phyloP scores from a whole-genome alignment of 35 echinoderm and acorn worm species.

The Eucidaris tribuloides region DNA sequence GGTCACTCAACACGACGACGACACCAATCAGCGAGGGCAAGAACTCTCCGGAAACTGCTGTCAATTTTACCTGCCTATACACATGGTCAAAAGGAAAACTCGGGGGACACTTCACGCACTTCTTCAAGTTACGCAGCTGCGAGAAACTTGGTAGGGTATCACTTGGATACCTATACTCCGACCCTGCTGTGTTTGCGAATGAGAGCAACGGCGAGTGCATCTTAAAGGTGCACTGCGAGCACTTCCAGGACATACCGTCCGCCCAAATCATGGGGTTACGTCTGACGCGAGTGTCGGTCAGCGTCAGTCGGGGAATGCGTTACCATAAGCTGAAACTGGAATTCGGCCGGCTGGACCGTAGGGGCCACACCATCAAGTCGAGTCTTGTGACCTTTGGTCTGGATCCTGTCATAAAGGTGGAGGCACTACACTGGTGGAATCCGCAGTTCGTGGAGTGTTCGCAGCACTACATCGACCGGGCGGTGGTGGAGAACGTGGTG shows the following conservation, averaged over 20 bases:
- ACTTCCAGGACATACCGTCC: slow-evolving; percentile 14
- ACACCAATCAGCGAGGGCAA: slow-evolving; percentile 7
- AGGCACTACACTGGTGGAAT: slow-evolving; percentile 31
- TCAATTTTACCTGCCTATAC: slow-evolving; percentile 19
- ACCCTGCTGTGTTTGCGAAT: not conserved
- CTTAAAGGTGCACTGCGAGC: slow-evolving; percentile 5
- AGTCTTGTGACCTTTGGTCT: slow-evolving; percentile 1
- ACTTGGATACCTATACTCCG: not conserved
- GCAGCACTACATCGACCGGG: not conserved
- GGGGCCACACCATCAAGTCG: not conserved
- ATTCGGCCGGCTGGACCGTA: not conserved
- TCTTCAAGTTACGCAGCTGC: slow-evolving; percentile 12
- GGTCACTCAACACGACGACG: not conserved
- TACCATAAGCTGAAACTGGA: slow-evolving; percentile 6
- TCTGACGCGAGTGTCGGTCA: not conserved
- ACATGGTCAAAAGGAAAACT: slow-evolving; percentile 21
- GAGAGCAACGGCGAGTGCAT: not conserved
- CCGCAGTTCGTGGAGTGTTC: slow-evolving; percentile 25
- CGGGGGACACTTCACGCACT: slow-evolving; percentile 18
- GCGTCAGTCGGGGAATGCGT: slow-evolving; percentile 20
- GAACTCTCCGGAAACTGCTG: not conserved
- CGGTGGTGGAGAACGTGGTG: not conserved
- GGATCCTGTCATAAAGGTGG: slow-evolving; percentile 15
- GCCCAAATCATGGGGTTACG: slow-evolving; percentile 36
- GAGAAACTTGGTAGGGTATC: not conserved